Evolutionary conservation across 2,797 vertebrate genomes (phyloP).

Genomic region (Lacerta viridis): DNA sequence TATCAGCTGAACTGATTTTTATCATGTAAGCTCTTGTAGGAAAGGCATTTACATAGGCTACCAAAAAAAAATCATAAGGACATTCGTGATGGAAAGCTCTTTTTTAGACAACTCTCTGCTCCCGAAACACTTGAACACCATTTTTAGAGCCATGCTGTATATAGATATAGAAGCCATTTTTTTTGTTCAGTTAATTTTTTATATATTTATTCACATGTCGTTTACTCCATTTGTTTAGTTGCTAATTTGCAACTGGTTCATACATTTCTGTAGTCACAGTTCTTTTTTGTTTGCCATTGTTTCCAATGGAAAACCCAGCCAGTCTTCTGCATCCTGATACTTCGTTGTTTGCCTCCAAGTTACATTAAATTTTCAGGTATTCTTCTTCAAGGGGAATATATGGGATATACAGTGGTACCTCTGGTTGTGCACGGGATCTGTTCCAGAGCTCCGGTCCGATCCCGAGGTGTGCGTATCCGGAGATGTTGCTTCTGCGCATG

Average conservation of each 20-base stretch:
- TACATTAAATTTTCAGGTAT: not conserved
- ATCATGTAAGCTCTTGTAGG: not conserved
- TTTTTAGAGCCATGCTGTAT: not conserved
- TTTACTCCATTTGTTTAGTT: not conserved
- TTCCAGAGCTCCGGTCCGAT: no score
- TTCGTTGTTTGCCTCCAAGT: not conserved
- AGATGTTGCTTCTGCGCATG: no score
- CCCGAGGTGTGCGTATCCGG: no score
- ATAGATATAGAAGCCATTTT: no score
- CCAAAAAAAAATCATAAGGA: not conserved
- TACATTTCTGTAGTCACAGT: not conserved
- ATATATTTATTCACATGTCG: no score
- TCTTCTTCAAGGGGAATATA: not conserved
- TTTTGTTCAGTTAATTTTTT: no score
- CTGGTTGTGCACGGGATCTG: no score
- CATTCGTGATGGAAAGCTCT: not conserved
- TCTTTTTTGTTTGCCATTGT: not conserved
- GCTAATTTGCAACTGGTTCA: slow-evolving; percentile 1
- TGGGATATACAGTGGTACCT: no score
- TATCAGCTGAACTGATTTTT: not conserved
- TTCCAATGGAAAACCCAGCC: not conserved
- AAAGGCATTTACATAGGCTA: not conserved
- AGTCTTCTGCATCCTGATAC: not conserved
- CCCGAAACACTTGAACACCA: no score
- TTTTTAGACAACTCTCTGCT: no score